Conservation (phyloP, 2,888 invertebrate genomes). For the Dicycla oo region DNA sequence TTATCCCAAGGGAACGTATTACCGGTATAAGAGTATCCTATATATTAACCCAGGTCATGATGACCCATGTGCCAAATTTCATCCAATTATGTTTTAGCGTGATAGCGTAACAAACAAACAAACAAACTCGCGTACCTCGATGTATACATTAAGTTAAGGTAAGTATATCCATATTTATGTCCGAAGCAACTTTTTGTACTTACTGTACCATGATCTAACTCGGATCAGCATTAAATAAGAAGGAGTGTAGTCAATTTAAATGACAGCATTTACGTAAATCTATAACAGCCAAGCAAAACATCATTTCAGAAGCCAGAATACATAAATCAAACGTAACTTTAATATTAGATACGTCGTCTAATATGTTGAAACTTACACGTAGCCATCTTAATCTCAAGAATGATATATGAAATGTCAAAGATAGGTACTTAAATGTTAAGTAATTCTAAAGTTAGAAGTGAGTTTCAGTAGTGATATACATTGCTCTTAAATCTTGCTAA, state of each 20-base stretch:
- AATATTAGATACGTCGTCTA: conserved; percentile 49
- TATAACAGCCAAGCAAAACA: conserved; percentile 24
- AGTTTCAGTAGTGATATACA: conserved; percentile 43
- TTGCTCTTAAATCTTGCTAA: conserved; percentile 44
- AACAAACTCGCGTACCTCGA: not conserved
- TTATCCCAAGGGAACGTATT: too few relatives aligned
- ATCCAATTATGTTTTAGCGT: too few relatives aligned
- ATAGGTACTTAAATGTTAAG: conserved; percentile 55
- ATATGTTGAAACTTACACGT: conserved; percentile 37
- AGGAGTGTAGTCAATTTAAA: conserved; percentile 2
- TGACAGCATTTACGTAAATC: conserved; percentile 1
- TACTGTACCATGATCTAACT: too few relatives aligned
- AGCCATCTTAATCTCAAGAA: conserved; percentile 45
- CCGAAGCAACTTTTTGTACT: not conserved
- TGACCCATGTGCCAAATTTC: too few relatives aligned
- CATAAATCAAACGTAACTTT: conserved; percentile 55
- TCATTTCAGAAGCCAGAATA: conserved; percentile 40
- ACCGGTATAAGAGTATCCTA: too few relatives aligned
- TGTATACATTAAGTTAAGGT: too few relatives aligned
- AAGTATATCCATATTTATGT: not conserved
- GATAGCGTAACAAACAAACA: too few relatives aligned
- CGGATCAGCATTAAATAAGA: not conserved
- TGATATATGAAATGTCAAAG: conserved; percentile 60
- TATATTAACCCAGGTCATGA: too few relatives aligned
- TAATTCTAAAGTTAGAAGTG: conserved; percentile 50